Evolutionary conservation across 2,113 vertebrate genomes (phyloP), one percentile per base, ranked within the genome.

Genomic region (Cichladusa arquata): DNA sequence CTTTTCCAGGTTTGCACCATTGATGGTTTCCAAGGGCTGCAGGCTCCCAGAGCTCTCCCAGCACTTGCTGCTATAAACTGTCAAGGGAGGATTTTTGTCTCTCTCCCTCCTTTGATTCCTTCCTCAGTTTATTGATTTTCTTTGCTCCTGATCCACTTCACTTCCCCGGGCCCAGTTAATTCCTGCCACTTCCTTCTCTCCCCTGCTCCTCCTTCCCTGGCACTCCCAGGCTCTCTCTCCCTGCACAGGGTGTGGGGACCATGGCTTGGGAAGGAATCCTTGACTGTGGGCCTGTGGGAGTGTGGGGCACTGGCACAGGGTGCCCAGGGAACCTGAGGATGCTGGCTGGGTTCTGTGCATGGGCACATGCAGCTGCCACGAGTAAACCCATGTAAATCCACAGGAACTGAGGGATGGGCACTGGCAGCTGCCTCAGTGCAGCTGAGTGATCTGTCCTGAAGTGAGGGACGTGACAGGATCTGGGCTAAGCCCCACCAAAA

Each of bases 1-100:
- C 67, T 91, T 95, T 96, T 90, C 93, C 95, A 96, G 90, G n/a
- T 58, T 56, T 88, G 61, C 67, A 61, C 79, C 94, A 50, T 40
- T 71, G 77, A 62, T 83, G 71, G 3, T 85, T 45, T 91, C 94
- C 78, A 92, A 84, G 92, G 78, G 95, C 65, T 66, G 85, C 73
- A 95, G 81, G 60, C 47, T 66, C 45, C 1, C 8, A 81, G 67
- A 80, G 36, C 17, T 90, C 56, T 85, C 90, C 24, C 50, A 88
- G 88, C 74, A 71, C 57, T 78, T 66, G 88, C 78, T 94, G 81
- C 91, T 74, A 64, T 71, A 94, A 89, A 91, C 58, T 61, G 57
- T 58, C 38, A 50, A 47, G 34, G 40, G 78, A 85, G 28, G 42
- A 36, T 26, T 78, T 92, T 74, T 86, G 7, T 56, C 58, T 66